These are phyloP conservation scores for Urophycis tenuis DNA, from an alignment of 2,797 vertebrate genomes.

Conservation along the genomic window DNA sequence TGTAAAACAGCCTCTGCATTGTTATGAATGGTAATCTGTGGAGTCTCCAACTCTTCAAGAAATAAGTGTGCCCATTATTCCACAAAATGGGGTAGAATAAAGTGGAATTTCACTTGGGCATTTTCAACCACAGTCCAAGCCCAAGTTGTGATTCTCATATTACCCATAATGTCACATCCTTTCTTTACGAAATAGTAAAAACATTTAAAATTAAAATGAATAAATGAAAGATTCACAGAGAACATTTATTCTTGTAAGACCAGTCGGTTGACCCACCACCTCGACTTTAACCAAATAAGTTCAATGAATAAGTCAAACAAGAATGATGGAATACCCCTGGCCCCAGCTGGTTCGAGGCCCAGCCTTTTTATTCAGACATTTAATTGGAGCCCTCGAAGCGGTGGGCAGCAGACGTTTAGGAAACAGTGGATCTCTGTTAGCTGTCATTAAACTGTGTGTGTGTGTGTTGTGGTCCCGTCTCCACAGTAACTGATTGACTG, in stretches of 20 bases:
- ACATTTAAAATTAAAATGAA: too few species aligned
- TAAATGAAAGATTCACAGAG: too few species aligned
- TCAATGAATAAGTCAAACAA: background rate
- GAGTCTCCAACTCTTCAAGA: background rate
- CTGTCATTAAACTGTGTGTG: background rate
- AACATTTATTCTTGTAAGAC: too few species aligned
- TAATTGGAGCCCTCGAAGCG: background rate
- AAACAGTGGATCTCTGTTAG: background rate
- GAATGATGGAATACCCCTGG: too few species aligned
- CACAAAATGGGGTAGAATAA: too few species aligned
- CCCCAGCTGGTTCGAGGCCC: background rate
- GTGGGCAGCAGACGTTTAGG: background rate
- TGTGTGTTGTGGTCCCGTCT: background rate
- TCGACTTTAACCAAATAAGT: conserved; percentile 24
- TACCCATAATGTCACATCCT: too few species aligned
- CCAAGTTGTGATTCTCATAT: too few species aligned
- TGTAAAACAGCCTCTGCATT: background rate
- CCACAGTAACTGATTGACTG: background rate
- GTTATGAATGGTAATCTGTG: background rate
- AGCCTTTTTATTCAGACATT: background rate
- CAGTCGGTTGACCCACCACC: too few species aligned
- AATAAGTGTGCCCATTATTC: background rate
- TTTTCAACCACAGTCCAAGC: too few species aligned
- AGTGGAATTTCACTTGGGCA: too few species aligned
- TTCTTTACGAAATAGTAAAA: too few species aligned